Evolutionary conservation across 2,797 vertebrate species (phyloP), one percentile per base, ranked within the genome.

Genomic region (Takifugu rubripes): DNA sequence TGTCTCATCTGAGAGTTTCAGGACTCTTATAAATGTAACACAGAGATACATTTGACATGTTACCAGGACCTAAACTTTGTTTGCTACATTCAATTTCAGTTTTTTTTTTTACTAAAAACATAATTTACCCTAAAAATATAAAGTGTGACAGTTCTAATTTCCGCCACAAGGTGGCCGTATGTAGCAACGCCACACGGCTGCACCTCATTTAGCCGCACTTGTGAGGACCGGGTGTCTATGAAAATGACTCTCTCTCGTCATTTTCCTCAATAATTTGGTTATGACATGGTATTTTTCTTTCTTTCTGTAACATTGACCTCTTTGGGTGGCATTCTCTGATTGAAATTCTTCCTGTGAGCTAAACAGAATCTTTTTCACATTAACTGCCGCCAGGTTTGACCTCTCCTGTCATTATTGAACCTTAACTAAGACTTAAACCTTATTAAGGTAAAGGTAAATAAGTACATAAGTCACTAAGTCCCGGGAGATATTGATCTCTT

Each of bases 151-250:
- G 49, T 68, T 17, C 25, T 56, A 3, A 24, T 68, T 74, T 59
- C 27, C 16, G 46, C 81, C 86, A 85, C 78, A 55, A 14, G 79
- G 55, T 80, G 84, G 78, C 66, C 66, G 31, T 68, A 26, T 8
- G 21, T 5, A 57, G 14, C 6, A 52, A 9, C 6, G n/a, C 4
- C 27, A 29, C 27, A 29, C 27, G 27, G 27, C 36, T 14, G 3
- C 12, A 14, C 36, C 36, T 40, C 12, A 40, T 40, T 40, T 14
- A 40, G 11, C 10, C 36, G 3, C 31, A 33, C 31, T 29, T 29
- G 27, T 29, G 10, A 10, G 33, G 33, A 10, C 33, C 33, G 3
- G 8, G 11, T 11, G 10, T 33, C 36, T 40, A 12, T 40, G 12
- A 14, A 40, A 40, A 40, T 40, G 10, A 40, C 12, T 40, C 12